Percentiles rank a stretch among this genome's conserved stretches.
These are phyloP conservation scores for Malurus melanocephalus DNA, from an alignment of 2,113 vertebrate genomes.

Conservation along the genomic window DNA sequence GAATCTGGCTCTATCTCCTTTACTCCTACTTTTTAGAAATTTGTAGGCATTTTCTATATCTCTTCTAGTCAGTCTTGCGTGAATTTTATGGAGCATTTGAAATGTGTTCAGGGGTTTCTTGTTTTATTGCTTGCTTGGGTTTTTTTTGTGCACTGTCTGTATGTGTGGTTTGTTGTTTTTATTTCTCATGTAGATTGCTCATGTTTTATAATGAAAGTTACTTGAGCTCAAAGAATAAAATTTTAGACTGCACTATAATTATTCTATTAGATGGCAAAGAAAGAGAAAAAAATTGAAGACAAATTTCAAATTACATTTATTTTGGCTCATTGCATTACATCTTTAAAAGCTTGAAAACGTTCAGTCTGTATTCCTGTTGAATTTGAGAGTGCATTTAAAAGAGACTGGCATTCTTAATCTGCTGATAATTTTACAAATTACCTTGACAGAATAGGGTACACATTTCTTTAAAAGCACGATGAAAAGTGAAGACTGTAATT, in stretches of 20 bases:
- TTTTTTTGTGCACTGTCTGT: not conserved
- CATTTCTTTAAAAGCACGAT: not conserved
- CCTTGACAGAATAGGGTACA: not conserved
- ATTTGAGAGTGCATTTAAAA: not conserved
- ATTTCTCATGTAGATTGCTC: not conserved
- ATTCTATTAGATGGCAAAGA: not conserved
- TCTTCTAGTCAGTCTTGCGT: not conserved
- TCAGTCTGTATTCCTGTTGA: not conserved
- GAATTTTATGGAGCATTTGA: accelerated
- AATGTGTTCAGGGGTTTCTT: not conserved
- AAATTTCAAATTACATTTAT: not conserved
- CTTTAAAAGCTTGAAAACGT: not conserved
- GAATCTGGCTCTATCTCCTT: not conserved
- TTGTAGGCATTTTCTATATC: not conserved
- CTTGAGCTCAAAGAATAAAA: not conserved
- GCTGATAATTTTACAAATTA: not conserved
- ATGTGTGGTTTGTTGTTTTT: not conserved
- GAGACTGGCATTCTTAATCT: not conserved
- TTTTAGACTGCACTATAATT: not conserved
- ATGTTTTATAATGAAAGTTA: not conserved
- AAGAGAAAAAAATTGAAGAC: not conserved
- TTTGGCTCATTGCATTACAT: not conserved
- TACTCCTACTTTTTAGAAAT: not conserved
- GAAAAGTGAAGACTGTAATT: not conserved
- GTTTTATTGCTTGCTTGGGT: accelerated